Percentiles rank a stretch among this genome's conserved stretches.
These are phyloP conservation scores for Gymnocypris eckloni DNA, from an alignment of 2,797 vertebrate species.

Conservation along the genomic window DNA sequence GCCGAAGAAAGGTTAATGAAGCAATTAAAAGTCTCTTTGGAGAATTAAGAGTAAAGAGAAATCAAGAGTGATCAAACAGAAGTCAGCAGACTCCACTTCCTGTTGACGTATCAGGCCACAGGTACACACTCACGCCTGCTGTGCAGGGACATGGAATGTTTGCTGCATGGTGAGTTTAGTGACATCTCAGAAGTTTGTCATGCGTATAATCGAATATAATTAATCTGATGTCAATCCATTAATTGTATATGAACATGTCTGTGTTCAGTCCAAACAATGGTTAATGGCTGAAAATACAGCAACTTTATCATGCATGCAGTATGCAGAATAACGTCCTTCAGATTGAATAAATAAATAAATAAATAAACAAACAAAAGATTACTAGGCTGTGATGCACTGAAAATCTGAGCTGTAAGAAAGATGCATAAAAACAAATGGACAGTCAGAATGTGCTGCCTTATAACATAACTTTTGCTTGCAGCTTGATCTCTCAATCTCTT, in stretches of 20 bases:
- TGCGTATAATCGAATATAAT: conserved; percentile 1
- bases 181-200: conserved; percentile 17
- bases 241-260: not conserved
- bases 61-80: conserved; percentile 52
- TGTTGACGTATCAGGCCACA: conserved; percentile 16
- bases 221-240: not conserved
- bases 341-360: not conserved
- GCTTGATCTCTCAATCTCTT: not conserved
- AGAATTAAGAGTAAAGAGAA: conserved; percentile 53
- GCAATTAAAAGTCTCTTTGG: conserved; percentile 66
- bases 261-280: not conserved
- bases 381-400: not conserved
- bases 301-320: not conserved
- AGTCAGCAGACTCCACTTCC: conserved; percentile 39
- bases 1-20: conserved; percentile 71
- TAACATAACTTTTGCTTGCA: too few species aligned
- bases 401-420: not conserved
- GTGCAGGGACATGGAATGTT: conserved; percentile 24
- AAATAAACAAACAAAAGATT: not conserved
- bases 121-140: conserved; percentile 14
- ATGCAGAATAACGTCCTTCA: not conserved
- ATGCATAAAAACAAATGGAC: not conserved
- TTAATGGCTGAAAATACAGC: not conserved
- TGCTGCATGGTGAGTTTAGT: conserved; percentile 25
- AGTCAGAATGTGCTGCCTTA: not conserved